Base-by-base conservation (phyloP, 2,113 vertebrate genomes). In the Steatornis caripensis region DNA sequence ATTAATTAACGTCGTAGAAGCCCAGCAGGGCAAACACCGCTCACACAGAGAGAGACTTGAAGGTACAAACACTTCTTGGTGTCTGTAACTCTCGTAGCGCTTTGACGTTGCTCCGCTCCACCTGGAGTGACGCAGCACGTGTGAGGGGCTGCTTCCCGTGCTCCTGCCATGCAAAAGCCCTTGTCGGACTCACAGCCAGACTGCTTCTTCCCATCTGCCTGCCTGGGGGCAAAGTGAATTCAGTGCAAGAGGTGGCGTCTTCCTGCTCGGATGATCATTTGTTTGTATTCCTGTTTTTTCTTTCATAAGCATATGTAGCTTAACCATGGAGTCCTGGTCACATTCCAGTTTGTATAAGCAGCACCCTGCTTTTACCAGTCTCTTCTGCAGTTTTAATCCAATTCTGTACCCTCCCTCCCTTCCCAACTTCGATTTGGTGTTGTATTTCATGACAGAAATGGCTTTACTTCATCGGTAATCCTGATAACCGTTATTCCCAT, bases 71-170 rank as follows among this genome's bases (percentile, higher is more conserved):
- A 7, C 16, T 23, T 29, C 39, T 43, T n/a, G 39, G 15, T 11
- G 12, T 10, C 39, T 23, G 32, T 13, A 20, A 46, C 8, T 22
- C 51, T 7, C 9, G 30, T 4, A 46, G 45, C 1, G 1, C 55
- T 58, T 22, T 10, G 48, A 45, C 1, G 1, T 36, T 2, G 2
- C 53, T 45, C 55, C 0, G 5, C 55, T 62, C 49, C 2, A 1
- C 22, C 29, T 10, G 54, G 48, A 36, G 71, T 4, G 46, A 54
- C 1, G 10, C 54, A 23, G 58, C 32, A 22, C 1, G 1, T 22
- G 20, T 1, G 0, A 9, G 29, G 21, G 51, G 29, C 60, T 39
- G 54, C 60, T 27, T 69, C 36, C 41, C 3, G 4, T 5, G 1
- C 41, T 32, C 22, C 23, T 0, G 10, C 41, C 54, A 7, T 2